Base-by-base conservation (phyloP, 1,140 invertebrate genomes). In the Ectropis grisescens region DNA sequence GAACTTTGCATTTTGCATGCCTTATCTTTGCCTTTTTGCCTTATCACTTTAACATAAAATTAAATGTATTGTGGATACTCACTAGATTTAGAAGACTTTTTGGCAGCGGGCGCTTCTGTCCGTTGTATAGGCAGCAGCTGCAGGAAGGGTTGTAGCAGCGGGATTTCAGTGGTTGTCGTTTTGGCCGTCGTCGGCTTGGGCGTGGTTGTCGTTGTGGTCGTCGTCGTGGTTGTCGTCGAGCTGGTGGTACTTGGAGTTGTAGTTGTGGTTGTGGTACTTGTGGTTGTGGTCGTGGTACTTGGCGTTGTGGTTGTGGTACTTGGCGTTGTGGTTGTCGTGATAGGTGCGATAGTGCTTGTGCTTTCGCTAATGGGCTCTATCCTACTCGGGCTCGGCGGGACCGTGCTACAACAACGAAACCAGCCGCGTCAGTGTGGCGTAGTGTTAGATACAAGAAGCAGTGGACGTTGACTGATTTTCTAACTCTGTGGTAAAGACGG, bases 211-310 rank as follows among this genome's bases (percentile, higher is more conserved):
- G 46, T 66, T 2, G 54, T 46, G 22, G 78, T 71, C 15, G 75
- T 58, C 14, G 66, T 59, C 9, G 66, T 67, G 2, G 58, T 66
- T n/a, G n/a, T n/a, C n/a, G n/a, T n/a, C n/a, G n/a, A n/a, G n/a
- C n/a, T n/a, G 1, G 70, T 68, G 0, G 68, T n/a, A n/a, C n/a
- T 66, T 11, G 69, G 65, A 15, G 53, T 79, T 41, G 82, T 85
- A 37, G 84, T 83, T 50, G 76, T 84, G 13, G 84, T 71, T 25
- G 80, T 83, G 53, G 81, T 71, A 30, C 67, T 76, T 11, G 72
- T 79, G 3, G 67, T 74, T 7, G 70, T 75, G n/a, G 58, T 72
- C 2, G 54, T 65, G 1, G 57, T 60, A 6, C 46, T 66, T 2
- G n/a, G n/a, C n/a, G n/a, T n/a, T n/a, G n/a, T n/a, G n/a, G n/a